A percentile compares a stretch with the other conserved stretches of the same genome.
Conservation (phyloP, 1,140 invertebrate genomes). For the Andricus grossulariae region DNA sequence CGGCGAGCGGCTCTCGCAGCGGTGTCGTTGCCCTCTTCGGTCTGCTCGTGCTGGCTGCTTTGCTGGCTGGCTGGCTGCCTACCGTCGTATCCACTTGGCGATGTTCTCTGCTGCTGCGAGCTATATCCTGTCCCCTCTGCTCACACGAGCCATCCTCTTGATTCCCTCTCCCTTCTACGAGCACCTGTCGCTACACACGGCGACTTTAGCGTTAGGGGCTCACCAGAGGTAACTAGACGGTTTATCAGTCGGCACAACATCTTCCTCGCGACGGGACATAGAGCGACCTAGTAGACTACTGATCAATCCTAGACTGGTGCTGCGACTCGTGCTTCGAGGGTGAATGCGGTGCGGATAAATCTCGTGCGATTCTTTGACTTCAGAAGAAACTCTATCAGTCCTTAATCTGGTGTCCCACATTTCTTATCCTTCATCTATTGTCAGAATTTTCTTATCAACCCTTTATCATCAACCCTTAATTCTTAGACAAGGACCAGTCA, state of each 20-base stretch:
- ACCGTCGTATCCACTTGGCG: constrained; percentile 40
- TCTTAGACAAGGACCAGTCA: no score
- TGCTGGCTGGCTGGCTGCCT: constrained; percentile 41
- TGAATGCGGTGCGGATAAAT: constrained; percentile 8
- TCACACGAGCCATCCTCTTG: constrained; percentile 60
- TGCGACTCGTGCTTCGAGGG: constrained; percentile 7
- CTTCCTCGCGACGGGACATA: constrained; percentile 68
- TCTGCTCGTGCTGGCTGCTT: constrained; percentile 42
- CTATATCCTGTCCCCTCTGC: constrained; percentile 63
- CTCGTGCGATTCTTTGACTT: background rate
- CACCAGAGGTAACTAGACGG: constrained; percentile 72
- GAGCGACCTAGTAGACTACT: constrained; percentile 26
- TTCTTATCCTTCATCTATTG: background rate
- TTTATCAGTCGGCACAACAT: constrained; percentile 74
- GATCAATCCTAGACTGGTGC: constrained; percentile 6
- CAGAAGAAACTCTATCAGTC: background rate
- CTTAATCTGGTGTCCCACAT: background rate
- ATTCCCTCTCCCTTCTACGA: constrained; percentile 66
- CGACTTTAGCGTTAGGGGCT: constrained; percentile 67
- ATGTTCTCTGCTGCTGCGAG: constrained; percentile 54
- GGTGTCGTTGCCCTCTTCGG: constrained; percentile 57
- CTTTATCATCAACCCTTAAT: no score
- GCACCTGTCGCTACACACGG: constrained; percentile 71
- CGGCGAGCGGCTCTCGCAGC: constrained; percentile 46
- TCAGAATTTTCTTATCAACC: no score